Evolutionary conservation across 2,797 vertebrate species (phyloP).

Genomic region (Lerista edwardsae): DNA sequence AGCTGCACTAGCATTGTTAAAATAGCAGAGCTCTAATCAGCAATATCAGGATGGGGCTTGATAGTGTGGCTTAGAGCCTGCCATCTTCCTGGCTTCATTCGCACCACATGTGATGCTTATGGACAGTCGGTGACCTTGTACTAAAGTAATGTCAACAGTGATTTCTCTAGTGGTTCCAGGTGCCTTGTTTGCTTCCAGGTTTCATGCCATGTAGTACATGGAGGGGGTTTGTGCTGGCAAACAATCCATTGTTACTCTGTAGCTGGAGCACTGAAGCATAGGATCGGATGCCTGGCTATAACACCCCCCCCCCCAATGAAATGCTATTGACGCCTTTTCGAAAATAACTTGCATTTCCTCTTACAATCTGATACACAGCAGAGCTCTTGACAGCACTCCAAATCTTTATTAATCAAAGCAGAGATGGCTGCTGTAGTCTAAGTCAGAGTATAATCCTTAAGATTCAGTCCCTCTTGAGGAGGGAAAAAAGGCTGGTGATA

Average conservation of each 20-base stretch:
- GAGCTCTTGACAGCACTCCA: slow-evolving; percentile 66
- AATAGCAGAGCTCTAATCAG: too few species aligned
- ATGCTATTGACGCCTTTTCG: slow-evolving; percentile 32
- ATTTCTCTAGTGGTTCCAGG: background rate
- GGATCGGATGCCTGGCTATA: slow-evolving; percentile 2
- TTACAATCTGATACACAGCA: slow-evolving; percentile 63
- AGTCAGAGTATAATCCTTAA: slow-evolving; percentile 61
- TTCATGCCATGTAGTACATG: too few species aligned
- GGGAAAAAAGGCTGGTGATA: slow-evolving; percentile 59
- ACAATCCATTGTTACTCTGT: background rate
- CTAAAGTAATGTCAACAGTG: background rate
- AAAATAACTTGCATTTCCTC: slow-evolving; percentile 66
- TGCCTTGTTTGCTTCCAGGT: background rate
- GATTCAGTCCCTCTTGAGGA: slow-evolving; percentile 56
- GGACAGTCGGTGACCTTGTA: background rate
- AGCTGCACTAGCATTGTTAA: too few species aligned
- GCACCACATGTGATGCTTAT: background rate
- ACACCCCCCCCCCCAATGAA: background rate
- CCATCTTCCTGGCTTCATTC: background rate
- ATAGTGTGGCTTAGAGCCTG: background rate
- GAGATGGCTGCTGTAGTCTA: slow-evolving; percentile 46
- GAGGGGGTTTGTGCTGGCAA: background rate
- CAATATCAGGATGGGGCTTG: background rate
- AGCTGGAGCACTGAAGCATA: background rate
- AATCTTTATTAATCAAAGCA: slow-evolving; percentile 71